These are phyloP conservation scores for Neomonachus schauinslandi DNA, from an alignment of 2,113 vertebrate species.

Conservation along the genomic window DNA sequence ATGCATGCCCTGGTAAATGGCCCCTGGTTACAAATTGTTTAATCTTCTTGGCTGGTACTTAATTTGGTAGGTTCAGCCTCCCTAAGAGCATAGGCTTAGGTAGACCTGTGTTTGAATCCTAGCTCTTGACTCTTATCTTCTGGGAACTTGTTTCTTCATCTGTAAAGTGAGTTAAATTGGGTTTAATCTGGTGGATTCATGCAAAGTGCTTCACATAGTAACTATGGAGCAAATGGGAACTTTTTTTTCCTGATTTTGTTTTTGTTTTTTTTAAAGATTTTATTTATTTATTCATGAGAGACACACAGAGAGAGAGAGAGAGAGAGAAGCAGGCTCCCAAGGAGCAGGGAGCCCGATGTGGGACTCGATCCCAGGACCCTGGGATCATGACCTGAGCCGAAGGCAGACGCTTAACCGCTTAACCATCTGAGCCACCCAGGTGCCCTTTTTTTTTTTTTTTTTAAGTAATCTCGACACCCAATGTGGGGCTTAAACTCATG, in stretches of 20 bases:
- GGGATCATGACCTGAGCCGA: too few species aligned
- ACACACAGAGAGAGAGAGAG: too few species aligned
- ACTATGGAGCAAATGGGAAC: not conserved
- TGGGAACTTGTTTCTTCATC: not conserved
- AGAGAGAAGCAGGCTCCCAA: too few species aligned
- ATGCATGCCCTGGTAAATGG: not conserved
- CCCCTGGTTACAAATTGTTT: not conserved
- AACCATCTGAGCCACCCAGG: too few species aligned
- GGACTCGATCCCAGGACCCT: too few species aligned
- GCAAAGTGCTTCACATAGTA: not conserved
- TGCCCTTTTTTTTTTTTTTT: not conserved
- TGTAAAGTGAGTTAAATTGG: not conserved
- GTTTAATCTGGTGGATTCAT: not conserved
- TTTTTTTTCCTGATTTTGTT: not conserved
- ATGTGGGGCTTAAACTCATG: not conserved
- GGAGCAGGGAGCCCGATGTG: too few species aligned
- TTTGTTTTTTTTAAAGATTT: not conserved
- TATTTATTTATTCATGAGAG: too few species aligned
- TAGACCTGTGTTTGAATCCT: not conserved
- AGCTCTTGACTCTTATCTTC: not conserved
- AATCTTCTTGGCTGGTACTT: not conserved
- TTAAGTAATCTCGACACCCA: not conserved
- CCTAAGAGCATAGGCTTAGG: not conserved
- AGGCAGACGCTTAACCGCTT: too few species aligned
- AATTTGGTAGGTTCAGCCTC: not conserved